Conservation (phyloP, 2,888 invertebrate species). For the Podabrus alpinus region DNA sequence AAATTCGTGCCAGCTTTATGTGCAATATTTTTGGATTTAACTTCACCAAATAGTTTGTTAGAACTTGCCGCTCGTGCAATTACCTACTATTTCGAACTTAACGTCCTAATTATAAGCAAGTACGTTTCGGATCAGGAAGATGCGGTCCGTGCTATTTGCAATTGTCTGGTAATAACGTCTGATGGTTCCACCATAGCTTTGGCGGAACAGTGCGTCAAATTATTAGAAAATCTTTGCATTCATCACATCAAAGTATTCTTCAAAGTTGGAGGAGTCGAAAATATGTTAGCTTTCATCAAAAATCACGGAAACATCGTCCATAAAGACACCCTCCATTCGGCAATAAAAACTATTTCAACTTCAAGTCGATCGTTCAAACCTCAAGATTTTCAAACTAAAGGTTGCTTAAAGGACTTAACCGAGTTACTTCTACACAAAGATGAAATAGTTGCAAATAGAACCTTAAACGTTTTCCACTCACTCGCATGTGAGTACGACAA, state of each 20-base stretch:
- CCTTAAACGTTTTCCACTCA: slow-evolving; percentile 96
- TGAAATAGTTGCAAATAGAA: slow-evolving; percentile 92
- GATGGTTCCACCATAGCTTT: slow-evolving; percentile 91
- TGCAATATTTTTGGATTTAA: slow-evolving; percentile 96
- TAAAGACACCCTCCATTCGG: slow-evolving; percentile 96
- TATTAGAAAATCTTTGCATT: slow-evolving; percentile 95
- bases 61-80: slow-evolving; percentile 99
- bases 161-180: slow-evolving; percentile 87
- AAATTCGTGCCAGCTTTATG: slow-evolving; percentile 98
- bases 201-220: slow-evolving; percentile 97
- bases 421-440: slow-evolving; percentile 89
- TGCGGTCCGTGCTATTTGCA: slow-evolving; percentile 97
- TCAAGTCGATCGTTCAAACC: slow-evolving; percentile 99
- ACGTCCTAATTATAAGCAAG: slow-evolving; percentile 94
- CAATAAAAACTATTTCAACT: slow-evolving; percentile 97
- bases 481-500: slow-evolving; percentile 96
- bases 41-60: slow-evolving; percentile 95
- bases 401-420: slow-evolving; percentile 90
- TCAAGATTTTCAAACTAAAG: slow-evolving; percentile 83
- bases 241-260: slow-evolving; percentile 97
- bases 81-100: slow-evolving; percentile 98
- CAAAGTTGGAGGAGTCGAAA: slow-evolving; percentile 94
- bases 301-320: slow-evolving; percentile 86
- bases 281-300: slow-evolving; percentile 92
- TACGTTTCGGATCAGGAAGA: slow-evolving; percentile 97